Conservation (phyloP, 2,113 vertebrate genomes). For the Salminus brasiliensis region DNA sequence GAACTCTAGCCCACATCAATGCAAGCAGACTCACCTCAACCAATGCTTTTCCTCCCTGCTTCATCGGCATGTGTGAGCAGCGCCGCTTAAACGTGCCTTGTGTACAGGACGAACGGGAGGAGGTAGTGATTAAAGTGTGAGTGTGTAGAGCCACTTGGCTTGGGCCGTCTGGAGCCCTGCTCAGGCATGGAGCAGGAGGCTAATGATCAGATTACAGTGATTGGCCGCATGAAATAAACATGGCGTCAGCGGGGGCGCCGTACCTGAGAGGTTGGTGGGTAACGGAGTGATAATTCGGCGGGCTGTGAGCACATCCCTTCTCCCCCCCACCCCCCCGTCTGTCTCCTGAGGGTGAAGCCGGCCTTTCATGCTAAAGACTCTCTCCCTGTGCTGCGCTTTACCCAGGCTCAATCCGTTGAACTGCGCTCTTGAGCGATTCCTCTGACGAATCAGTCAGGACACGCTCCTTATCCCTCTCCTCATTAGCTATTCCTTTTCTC, state of each 20-base stretch:
- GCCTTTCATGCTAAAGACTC: slow-evolving; percentile 64
- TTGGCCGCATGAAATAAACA: slow-evolving; percentile 58
- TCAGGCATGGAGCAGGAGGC: slow-evolving; percentile 53
- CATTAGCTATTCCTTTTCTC: slow-evolving; percentile 70
- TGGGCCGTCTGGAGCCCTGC: slow-evolving; percentile 49
- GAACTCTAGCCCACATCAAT: slow-evolving; percentile 25
- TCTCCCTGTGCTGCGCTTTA: slow-evolving; percentile 60
- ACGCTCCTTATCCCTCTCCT: slow-evolving; percentile 68
- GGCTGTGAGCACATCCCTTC: slow-evolving; percentile 35
- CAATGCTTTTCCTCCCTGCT: slow-evolving; percentile 30
- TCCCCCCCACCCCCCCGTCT: slow-evolving; percentile 46
- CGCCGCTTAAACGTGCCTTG: slow-evolving; percentile 18
- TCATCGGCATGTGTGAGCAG: slow-evolving; percentile 45
- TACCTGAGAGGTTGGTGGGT: slow-evolving; percentile 43
- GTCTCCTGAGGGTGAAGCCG: slow-evolving; percentile 48
- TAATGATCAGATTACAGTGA: slow-evolving; percentile 59
- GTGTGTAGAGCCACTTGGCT: slow-evolving; percentile 39
- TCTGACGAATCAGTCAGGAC: slow-evolving; percentile 64
- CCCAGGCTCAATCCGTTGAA: slow-evolving; percentile 69
- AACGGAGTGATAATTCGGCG: slow-evolving; percentile 46
- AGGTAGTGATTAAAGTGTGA: slow-evolving; percentile 48
- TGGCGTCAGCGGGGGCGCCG: slow-evolving; percentile 36
- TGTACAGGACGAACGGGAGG: slow-evolving; percentile 20
- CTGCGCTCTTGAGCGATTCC: slow-evolving; percentile 59
- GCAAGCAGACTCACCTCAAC: slow-evolving; percentile 39